Conservation (phyloP, 37 sponge, comb jelly and placozoan species). For the Eunapius fragilis region DNA sequence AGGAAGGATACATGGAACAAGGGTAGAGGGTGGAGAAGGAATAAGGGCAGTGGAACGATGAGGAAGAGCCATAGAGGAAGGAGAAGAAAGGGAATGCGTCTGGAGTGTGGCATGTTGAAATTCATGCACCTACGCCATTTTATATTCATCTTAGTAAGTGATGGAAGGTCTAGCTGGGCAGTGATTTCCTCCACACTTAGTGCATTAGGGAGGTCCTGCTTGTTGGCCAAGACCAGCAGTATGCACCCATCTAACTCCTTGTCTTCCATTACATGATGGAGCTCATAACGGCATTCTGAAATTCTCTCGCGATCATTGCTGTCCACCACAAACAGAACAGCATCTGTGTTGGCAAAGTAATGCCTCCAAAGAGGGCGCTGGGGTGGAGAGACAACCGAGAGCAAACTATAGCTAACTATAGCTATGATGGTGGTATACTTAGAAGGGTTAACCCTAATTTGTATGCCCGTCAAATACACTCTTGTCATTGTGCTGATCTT, state of each 20-base stretch:
- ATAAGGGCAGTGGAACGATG: too few relatives aligned
- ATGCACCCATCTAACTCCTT: slow-evolving; percentile 50
- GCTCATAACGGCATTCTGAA: slow-evolving; percentile 59
- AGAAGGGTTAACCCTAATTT: background rate
- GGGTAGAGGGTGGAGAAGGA: too few relatives aligned
- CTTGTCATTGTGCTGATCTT: too few relatives aligned
- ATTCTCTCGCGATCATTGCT: slow-evolving; percentile 90
- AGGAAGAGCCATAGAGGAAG: too few relatives aligned
- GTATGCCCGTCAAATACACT: too few relatives aligned
- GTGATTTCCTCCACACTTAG: slow-evolving; percentile 58
- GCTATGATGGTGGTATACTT: background rate
- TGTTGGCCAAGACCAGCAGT: slow-evolving; percentile 88
- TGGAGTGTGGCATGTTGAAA: too few relatives aligned
- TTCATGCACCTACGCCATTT: slow-evolving; percentile 80
- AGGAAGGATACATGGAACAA: too few relatives aligned
- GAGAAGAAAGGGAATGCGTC: too few relatives aligned
- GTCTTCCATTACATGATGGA: slow-evolving; percentile 56
- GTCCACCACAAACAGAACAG: slow-evolving; percentile 86
- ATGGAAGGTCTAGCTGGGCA: slow-evolving; percentile 60
- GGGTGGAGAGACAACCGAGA: background rate
- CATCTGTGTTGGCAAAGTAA: slow-evolving; percentile 83
- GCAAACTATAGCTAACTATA: background rate
- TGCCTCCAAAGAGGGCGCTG: slow-evolving; percentile 89
- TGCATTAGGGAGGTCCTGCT: slow-evolving; percentile 94
- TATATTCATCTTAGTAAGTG: slow-evolving; percentile 26